phyloP scores from a whole-genome alignment of 2,113 vertebrate species.

The Emberiza fucata region DNA sequence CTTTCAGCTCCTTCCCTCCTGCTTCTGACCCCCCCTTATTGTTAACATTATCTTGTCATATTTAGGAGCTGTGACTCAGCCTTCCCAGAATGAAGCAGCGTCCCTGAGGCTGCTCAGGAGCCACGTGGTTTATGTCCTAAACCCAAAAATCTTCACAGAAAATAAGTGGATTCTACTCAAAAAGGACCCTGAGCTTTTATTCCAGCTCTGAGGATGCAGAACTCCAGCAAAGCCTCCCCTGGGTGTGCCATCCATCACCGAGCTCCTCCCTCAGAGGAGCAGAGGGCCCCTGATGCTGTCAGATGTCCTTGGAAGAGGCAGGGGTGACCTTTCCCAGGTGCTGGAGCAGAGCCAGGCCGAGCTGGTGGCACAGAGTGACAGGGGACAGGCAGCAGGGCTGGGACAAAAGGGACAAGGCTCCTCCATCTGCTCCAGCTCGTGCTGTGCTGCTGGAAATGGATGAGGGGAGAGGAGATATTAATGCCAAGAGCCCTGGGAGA shows the following conservation, averaged over 20 bases:
- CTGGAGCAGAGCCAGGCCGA: not conserved
- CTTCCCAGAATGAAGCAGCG: not conserved
- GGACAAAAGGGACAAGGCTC: not conserved
- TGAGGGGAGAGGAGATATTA: not conserved
- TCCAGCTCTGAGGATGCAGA: not conserved
- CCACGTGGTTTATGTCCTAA: fast-evolving
- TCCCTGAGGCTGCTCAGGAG: not conserved
- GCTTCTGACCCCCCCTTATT: not conserved
- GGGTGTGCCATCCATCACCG: fast-evolving
- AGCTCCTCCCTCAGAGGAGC: not conserved
- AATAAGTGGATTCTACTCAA: fast-evolving
- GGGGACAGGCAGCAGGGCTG: not conserved
- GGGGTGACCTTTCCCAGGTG: not conserved
- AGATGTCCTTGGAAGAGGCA: not conserved
- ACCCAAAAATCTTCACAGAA: not conserved
- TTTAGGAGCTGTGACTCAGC: not conserved
- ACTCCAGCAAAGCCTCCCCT: not conserved
- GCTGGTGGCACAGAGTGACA: not conserved
- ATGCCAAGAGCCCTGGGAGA: not conserved
- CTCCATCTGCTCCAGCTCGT: not conserved
- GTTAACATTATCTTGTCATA: not conserved
- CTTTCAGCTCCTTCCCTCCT: not conserved
- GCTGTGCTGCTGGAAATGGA: not conserved
- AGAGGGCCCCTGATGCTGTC: not conserved
- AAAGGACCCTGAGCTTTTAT: not conserved